A percentile compares a stretch with the other conserved stretches of the same genome.
phyloP scores from a whole-genome alignment of 2,797 vertebrate genomes.

The Sebastolobus altivelis region DNA sequence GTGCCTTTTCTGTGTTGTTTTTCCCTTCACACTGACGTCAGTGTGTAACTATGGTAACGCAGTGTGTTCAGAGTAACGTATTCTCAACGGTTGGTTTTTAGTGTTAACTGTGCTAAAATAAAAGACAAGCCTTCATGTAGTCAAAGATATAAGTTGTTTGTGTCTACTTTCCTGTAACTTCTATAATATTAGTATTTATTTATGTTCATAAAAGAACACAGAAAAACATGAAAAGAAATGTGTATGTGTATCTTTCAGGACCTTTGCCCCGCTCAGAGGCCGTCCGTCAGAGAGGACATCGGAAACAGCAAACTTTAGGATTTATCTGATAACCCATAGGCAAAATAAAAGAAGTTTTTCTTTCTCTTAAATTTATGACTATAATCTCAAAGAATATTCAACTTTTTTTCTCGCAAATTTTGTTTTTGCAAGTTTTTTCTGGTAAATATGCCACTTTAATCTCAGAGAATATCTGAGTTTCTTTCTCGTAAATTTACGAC shows the following conservation, averaged over 20 bases:
- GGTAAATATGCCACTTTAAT: too few relatives aligned
- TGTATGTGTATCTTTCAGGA: not conserved
- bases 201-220: not conserved
- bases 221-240: too few relatives aligned
- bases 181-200: not conserved
- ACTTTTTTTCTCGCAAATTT: not conserved
- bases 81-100: not conserved
- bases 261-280: not conserved
- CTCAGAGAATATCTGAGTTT: too few relatives aligned
- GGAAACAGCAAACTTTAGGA: not conserved
- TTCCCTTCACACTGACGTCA: not conserved
- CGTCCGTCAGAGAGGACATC: too few relatives aligned
- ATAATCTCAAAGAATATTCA: not conserved
- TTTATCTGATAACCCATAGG: not conserved
- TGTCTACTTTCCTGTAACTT: not conserved
- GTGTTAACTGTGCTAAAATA: not conserved
- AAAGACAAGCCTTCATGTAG: not conserved
- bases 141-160: not conserved
- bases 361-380: not conserved
- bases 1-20: not conserved
- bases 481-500: too few relatives aligned
- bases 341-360: not conserved
- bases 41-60: not conserved
- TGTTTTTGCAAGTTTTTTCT: too few relatives aligned
- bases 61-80: not conserved